These are phyloP conservation scores for Vultur gryphus DNA, from an alignment of 2,797 vertebrate species.

Conservation along the genomic window DNA sequence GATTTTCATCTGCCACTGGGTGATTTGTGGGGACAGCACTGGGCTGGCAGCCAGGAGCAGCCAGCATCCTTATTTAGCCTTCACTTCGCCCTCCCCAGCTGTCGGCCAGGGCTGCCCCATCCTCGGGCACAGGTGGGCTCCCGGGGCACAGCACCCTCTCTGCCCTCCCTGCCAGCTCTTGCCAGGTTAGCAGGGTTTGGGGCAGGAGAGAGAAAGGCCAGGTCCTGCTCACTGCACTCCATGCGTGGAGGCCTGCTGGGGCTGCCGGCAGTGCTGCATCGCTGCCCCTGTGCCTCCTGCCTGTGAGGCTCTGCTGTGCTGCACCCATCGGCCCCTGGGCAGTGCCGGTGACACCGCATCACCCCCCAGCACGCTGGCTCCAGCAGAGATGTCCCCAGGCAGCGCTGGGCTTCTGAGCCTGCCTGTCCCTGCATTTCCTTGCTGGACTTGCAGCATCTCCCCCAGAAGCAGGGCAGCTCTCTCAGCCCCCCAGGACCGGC, in stretches of 20 bases:
- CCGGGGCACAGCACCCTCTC: fast-evolving
- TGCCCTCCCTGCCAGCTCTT: neutral
- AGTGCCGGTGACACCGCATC: fast-evolving
- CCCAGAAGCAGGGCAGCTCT: neutral
- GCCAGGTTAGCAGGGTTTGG: neutral
- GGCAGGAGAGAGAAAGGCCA: neutral
- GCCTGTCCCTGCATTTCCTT: neutral
- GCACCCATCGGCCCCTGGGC: fast-evolving
- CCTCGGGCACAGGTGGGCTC: neutral
- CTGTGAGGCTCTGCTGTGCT: neutral
- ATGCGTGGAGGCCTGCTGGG: neutral
- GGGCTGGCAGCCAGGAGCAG: neutral
- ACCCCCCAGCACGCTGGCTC: fast-evolving
- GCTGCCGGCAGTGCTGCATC: neutral
- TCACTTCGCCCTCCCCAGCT: neutral
- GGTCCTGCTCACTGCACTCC: neutral
- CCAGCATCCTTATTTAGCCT: neutral
- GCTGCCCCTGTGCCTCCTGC: neutral
- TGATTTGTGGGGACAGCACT: neutral
- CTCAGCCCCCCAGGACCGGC: neutral
- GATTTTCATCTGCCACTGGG: neutral
- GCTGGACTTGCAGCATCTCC: neutral
- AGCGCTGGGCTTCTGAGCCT: neutral
- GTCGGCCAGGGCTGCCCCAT: fast-evolving
- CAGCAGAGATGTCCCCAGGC: neutral